Conservation (phyloP, 2,888 invertebrate genomes). For the Opisthograptis luteolata region DNA sequence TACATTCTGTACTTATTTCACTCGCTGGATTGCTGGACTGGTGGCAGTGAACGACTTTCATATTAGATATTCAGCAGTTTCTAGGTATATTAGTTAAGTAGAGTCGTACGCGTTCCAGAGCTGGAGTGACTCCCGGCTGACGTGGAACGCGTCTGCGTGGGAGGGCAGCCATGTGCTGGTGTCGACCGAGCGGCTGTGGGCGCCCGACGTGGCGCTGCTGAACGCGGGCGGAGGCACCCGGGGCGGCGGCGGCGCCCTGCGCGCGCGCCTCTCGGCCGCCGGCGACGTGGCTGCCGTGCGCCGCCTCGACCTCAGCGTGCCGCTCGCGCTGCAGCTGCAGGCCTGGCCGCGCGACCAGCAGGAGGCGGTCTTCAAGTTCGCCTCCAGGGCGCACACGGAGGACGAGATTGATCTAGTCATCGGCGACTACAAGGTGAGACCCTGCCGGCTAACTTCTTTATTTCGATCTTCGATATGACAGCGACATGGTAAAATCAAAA, state of each 20-base stretch:
- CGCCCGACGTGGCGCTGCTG: constrained; percentile 89
- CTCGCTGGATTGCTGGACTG: too few relatives aligned
- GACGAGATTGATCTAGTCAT: constrained; percentile 80
- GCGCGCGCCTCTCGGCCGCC: constrained; percentile 87
- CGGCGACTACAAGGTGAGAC: constrained; percentile 49
- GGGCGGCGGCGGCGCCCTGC: constrained; percentile 85
- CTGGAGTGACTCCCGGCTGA: constrained; percentile 90
- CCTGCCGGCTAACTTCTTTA: too few relatives aligned
- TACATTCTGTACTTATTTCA: too few relatives aligned
- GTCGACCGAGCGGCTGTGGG: constrained; percentile 90
- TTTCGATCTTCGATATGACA: too few relatives aligned
- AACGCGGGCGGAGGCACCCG: constrained; percentile 87
- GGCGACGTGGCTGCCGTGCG: constrained; percentile 78
- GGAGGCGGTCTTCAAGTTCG: constrained; percentile 86
- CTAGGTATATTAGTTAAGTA: too few relatives aligned
- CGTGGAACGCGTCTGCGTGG: constrained; percentile 88
- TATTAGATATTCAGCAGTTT: too few relatives aligned
- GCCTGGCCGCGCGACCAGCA: constrained; percentile 92
- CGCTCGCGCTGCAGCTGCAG: constrained; percentile 71
- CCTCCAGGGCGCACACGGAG: constrained; percentile 88
- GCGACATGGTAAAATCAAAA: too few relatives aligned
- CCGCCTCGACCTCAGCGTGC: constrained; percentile 61
- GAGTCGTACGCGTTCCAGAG: constrained; percentile 68
- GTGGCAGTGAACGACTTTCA: too few relatives aligned
- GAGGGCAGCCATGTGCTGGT: constrained; percentile 85